Conservation (phyloP, 1,140 invertebrate genomes). For the Cepaea nemoralis region DNA sequence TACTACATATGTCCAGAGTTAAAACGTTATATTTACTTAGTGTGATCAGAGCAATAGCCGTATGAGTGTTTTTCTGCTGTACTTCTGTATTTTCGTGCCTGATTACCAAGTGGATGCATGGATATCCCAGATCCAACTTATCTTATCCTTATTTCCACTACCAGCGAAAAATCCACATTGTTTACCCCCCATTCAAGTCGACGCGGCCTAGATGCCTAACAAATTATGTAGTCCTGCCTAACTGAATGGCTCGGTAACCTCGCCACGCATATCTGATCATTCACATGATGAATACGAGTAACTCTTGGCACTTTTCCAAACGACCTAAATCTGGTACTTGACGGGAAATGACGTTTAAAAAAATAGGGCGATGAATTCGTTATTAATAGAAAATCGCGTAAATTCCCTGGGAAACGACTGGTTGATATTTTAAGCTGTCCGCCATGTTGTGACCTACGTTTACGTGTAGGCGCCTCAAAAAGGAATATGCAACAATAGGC, state of each 20-base stretch:
- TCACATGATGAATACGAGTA: no score
- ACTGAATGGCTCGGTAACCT: background rate
- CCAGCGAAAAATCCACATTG: background rate
- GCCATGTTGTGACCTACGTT: slow-evolving; percentile 22
- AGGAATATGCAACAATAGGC: background rate
- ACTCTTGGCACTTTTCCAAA: slow-evolving; percentile 34
- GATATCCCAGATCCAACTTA: no score
- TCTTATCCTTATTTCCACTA: no score
- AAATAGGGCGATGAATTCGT: background rate
- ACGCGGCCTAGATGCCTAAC: background rate
- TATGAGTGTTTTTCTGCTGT: no score
- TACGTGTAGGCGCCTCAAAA: slow-evolving; percentile 34
- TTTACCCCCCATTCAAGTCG: background rate
- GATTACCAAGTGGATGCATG: no score
- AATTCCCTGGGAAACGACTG: slow-evolving; percentile 28
- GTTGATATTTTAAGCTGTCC: slow-evolving; percentile 35
- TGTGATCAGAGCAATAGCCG: no score
- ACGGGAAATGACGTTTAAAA: background rate
- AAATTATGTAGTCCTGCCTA: background rate
- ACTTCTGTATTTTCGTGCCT: no score
- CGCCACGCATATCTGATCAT: background rate
- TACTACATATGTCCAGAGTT: no score
- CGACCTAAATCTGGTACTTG: background rate
- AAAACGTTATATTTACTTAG: no score
- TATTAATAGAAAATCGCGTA: slow-evolving; percentile 47